These are phyloP conservation scores for Nixonia krombeini DNA, from an alignment of 1,140 invertebrate species.

Conservation along the genomic window DNA sequence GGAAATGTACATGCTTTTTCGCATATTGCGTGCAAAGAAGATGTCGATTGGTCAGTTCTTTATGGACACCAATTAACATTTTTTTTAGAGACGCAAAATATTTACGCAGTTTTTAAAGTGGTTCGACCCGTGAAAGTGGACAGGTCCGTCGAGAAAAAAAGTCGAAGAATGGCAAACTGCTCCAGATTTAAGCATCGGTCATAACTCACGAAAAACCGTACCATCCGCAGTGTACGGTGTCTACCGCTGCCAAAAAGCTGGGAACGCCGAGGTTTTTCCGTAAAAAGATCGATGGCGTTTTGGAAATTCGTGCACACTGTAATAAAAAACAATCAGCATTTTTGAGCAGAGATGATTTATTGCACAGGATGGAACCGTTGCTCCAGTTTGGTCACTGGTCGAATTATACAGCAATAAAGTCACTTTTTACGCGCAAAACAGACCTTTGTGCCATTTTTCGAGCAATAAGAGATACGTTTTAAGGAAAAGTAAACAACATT, in stretches of 20 bases:
- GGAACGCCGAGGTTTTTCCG: conserved; percentile 19
- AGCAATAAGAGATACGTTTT: neutral
- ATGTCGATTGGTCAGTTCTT: too few species aligned
- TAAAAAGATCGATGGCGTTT: conserved; percentile 40
- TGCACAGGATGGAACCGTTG: too few species aligned
- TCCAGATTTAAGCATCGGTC: too few species aligned
- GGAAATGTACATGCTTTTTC: too few species aligned
- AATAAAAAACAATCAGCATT: conserved; percentile 39
- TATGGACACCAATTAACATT: too few species aligned
- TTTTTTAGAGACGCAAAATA: too few species aligned
- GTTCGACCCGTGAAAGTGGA: neutral
- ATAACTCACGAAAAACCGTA: conserved; percentile 15
- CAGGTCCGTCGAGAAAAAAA: conserved; percentile 1
- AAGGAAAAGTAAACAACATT: too few species aligned
- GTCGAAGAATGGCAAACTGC: neutral
- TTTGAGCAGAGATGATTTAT: conserved; percentile 31
- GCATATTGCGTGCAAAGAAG: too few species aligned
- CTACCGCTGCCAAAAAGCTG: conserved; percentile 25
- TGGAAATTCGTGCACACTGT: conserved; percentile 16
- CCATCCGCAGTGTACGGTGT: neutral
- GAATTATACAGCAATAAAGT: conserved; percentile 25
- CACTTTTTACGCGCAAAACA: conserved; percentile 18
- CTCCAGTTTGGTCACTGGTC: conserved; percentile 44
- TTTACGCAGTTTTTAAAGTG: too few species aligned
- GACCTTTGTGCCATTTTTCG: conserved; percentile 8